phyloP scores from a whole-genome alignment of 2,797 vertebrate species.

The Pseudotriccus pelzelni region DNA sequence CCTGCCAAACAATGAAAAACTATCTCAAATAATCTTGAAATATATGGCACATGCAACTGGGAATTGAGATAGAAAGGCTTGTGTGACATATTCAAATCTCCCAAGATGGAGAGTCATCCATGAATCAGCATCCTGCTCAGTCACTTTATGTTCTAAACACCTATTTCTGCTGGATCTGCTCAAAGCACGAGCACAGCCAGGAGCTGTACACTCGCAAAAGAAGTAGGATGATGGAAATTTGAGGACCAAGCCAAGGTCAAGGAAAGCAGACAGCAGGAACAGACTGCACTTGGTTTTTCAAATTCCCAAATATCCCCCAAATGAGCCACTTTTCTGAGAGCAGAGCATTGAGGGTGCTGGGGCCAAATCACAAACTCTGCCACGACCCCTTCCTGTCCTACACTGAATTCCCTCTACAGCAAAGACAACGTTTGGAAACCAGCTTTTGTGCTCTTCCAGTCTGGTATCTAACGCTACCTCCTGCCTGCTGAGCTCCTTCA shows the following conservation, averaged over 20 bases:
- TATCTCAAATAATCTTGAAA: neutral
- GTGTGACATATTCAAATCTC: neutral
- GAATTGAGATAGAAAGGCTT: neutral
- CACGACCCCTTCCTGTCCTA: accelerated
- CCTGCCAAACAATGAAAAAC: neutral
- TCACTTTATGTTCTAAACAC: neutral
- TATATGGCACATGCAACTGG: neutral
- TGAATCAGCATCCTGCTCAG: neutral
- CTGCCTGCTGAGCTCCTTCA: neutral
- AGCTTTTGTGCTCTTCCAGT: neutral
- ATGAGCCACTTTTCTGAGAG: neutral
- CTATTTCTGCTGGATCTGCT: neutral
- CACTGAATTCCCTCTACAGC: neutral
- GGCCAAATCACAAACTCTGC: neutral
- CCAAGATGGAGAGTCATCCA: neutral
- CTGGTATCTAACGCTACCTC: neutral
- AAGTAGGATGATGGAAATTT: neutral
- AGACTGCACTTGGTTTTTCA: neutral
- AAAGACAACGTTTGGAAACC: neutral
- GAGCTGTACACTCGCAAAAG: neutral
- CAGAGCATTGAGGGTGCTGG: neutral
- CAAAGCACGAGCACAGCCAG: neutral
- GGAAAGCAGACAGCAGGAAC: neutral
- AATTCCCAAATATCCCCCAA: neutral
- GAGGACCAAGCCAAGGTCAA: neutral